These are phyloP conservation scores for Cryptus armator DNA, from an alignment of 2,888 invertebrate species.

Conservation along the genomic window DNA sequence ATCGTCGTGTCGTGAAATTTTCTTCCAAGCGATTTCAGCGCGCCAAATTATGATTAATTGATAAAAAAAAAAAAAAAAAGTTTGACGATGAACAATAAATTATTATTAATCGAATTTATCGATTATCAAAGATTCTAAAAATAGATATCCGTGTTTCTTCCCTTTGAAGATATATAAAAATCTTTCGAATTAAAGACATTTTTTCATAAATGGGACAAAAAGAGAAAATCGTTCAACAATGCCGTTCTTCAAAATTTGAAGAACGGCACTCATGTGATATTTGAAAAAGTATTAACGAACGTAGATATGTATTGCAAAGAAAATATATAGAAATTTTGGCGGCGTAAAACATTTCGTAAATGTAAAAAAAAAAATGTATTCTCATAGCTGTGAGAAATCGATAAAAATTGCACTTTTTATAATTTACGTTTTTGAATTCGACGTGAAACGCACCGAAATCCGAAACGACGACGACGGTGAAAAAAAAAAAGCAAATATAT, in stretches of 20 bases:
- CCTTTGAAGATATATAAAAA: not conserved
- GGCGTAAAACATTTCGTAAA: not conserved
- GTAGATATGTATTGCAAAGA: not conserved
- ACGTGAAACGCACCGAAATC: slow-evolving; percentile 41
- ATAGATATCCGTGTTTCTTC: not conserved
- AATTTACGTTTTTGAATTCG: not conserved
- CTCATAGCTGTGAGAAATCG: not conserved
- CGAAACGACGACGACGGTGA: not conserved
- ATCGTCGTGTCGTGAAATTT: not conserved
- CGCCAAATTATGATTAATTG: not conserved
- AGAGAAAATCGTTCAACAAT: not conserved
- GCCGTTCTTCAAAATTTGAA: too few species aligned
- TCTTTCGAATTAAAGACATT: not conserved
- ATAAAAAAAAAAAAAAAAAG: not conserved
- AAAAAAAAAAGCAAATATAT: slow-evolving; percentile 1
- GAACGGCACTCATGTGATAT: slow-evolving; percentile 28
- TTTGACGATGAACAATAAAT: not conserved
- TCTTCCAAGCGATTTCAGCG: not conserved
- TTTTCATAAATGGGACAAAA: not conserved
- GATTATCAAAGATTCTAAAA: not conserved
- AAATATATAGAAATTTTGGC: not conserved
- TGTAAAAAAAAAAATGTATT: too few species aligned
- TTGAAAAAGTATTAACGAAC: slow-evolving; percentile 35
- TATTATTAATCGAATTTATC: not conserved
- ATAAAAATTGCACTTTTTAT: not conserved